Base-by-base conservation (phyloP, 2,888 invertebrate genomes). In the Nycteola revayana region DNA sequence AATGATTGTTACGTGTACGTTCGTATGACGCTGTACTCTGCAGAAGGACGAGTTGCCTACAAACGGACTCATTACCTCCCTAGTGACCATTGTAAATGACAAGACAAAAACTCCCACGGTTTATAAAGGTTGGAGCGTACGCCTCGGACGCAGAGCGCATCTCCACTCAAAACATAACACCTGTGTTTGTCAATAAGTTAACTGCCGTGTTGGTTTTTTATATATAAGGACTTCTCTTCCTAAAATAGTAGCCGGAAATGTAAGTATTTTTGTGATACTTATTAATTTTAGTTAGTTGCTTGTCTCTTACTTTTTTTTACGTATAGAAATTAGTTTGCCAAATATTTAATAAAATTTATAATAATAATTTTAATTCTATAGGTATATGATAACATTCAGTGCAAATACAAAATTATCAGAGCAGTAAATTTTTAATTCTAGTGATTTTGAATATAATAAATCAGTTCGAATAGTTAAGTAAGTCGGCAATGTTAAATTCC, bases 41-140 rank as follows among this genome's bases (percentile, higher is more conserved):
- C 67, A 76, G 85, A 85, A 87, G 87, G 86, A 81, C 86, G 77
- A 59, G 50, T 60, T 71, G 86, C 77, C 70, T 87, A 83, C 82
- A 84, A 84, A 85, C 77, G 69, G 67, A 80, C 87, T 83, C 77
- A 87, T 87, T 87, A 86, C 75, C 75, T 80, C 76, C 75, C 74
- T 66, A 67, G 78, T 75, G 77, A 76, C 81, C 75, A 85, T 87
- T 86, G 85, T 84, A 76, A 80, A 77, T 83, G 78, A 76, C 63
- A 75, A 78, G 75, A 81, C 83, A 84, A 86, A 85, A 87, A 83
- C 74, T 87, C 86, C 77, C 87, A 86, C 86, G 84, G 84, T 75
- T 82, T 88, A 87, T 85, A 88, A 86, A 85, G 79, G 81, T 76
- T 65, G 66, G 75, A 50, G 60, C 68, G 75, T 68, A 71, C 66